These are phyloP conservation scores for Melozone crissalis DNA, from an alignment of 2,113 vertebrate species.

Conservation along the genomic window DNA sequence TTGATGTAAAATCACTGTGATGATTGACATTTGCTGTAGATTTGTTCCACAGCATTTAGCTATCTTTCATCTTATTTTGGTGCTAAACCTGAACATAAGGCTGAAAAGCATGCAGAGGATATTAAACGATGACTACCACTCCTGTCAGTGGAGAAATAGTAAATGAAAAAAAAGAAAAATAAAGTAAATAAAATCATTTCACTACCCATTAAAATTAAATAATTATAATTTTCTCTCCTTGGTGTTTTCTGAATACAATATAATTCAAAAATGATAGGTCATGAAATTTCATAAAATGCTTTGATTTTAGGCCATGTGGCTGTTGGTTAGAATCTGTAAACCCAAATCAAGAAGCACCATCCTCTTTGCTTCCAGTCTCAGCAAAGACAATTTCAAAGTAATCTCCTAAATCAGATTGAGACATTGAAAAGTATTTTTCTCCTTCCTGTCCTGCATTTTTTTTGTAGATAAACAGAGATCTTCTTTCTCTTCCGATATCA, in stretches of 20 bases:
- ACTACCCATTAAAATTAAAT: background rate
- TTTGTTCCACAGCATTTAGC: background rate
- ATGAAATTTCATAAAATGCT: background rate
- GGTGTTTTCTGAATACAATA: background rate
- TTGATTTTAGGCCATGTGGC: background rate
- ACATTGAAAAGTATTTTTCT: background rate
- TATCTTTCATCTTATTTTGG: background rate
- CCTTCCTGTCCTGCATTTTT: background rate
- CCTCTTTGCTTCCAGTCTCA: background rate
- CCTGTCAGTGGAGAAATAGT: background rate
- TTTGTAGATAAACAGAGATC: background rate
- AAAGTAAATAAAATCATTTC: background rate
- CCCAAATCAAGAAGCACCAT: background rate
- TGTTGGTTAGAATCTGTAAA: background rate
- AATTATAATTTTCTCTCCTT: background rate
- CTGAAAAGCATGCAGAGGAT: background rate
- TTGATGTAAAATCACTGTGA: slow-evolving; percentile 3
- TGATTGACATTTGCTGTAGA: background rate
- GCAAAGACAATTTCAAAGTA: background rate
- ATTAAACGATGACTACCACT: background rate
- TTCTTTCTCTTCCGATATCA: background rate
- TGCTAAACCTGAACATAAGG: background rate
- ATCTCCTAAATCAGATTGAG: background rate
- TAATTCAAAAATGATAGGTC: background rate
- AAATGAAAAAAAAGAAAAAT: background rate